Evolutionary conservation across 1,140 invertebrate genomes (phyloP).

Genomic region (Maconellicoccus hirsutus): DNA sequence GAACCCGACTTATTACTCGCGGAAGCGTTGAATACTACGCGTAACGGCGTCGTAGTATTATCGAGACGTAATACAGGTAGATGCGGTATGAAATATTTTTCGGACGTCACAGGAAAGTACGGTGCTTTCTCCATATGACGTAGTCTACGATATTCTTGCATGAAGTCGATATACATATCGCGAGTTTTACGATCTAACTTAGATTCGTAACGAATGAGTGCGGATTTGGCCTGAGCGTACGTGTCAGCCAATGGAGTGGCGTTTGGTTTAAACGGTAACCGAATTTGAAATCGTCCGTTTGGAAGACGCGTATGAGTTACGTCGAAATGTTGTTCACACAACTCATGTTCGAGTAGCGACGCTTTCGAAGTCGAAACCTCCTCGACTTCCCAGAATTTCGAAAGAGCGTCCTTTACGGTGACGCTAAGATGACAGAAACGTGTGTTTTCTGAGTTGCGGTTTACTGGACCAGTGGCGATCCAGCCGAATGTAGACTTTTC

Average conservation of each 20-base stretch:
- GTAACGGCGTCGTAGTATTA: constrained; percentile 29
- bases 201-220: constrained; percentile 30
- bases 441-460: too few relatives aligned
- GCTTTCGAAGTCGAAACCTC: neutral
- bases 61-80: constrained; percentile 23
- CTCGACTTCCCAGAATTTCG: neutral
- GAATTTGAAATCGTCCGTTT: constrained; percentile 29
- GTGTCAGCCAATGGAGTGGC: constrained; percentile 26
- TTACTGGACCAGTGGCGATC: too few relatives aligned
- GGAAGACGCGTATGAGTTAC: neutral
- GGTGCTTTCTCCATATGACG: constrained; percentile 32
- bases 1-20: constrained; percentile 27
- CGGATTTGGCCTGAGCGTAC: constrained; percentile 21
- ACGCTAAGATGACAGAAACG: too few relatives aligned
- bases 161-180: constrained; percentile 31
- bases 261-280: constrained; percentile 31
- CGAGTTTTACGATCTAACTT: constrained; percentile 28
- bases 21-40: constrained; percentile 35
- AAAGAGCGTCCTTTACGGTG: too few relatives aligned
- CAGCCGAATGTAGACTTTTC: too few relatives aligned
- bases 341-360: neutral
- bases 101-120: neutral
- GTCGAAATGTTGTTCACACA: neutral
- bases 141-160: constrained; percentile 34
- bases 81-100: constrained; percentile 26